Conservation (phyloP, 2,113 vertebrate species). For the Acanthochromis polyacanthus region DNA sequence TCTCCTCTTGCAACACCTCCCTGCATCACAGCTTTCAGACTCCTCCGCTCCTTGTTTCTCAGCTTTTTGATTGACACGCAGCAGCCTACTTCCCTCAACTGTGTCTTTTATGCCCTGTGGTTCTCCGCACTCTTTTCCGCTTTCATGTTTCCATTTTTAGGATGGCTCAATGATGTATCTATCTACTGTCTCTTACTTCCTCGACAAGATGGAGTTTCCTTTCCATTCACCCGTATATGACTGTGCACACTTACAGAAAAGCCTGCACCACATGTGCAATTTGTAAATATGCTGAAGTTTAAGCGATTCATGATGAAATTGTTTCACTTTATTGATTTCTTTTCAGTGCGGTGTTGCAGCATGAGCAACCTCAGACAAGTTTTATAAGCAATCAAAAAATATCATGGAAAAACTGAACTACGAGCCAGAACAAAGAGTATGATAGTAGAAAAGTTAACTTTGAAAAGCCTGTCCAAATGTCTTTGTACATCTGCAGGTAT, state of each 20-base stretch:
- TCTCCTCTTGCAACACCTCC: conserved; percentile 74
- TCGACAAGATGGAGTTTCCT: conserved; percentile 51
- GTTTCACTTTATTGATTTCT: neutral
- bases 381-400: too few relatives aligned
- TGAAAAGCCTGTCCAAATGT: neutral
- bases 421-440: too few relatives aligned
- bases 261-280: neutral
- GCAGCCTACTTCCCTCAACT: conserved; percentile 74
- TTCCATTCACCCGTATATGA: conserved; percentile 34
- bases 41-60: conserved; percentile 78
- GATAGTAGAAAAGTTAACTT: neutral
- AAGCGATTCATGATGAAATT: neutral
- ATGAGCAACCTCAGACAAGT: too few relatives aligned
- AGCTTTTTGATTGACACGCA: conserved; percentile 77
- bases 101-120: conserved; percentile 74
- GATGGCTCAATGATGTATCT: conserved; percentile 65
- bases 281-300: conserved; percentile 5
- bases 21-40: conserved; percentile 77
- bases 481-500: conserved; percentile 20
- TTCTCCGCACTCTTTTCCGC: conserved; percentile 66
- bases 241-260: conserved; percentile 14
- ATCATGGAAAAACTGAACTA: too few relatives aligned
- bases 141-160: conserved; percentile 79
- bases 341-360: neutral
- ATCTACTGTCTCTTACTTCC: conserved; percentile 58